Base-by-base conservation (phyloP, 2,113 vertebrate genomes). In the Pelmatolapia mariae region DNA sequence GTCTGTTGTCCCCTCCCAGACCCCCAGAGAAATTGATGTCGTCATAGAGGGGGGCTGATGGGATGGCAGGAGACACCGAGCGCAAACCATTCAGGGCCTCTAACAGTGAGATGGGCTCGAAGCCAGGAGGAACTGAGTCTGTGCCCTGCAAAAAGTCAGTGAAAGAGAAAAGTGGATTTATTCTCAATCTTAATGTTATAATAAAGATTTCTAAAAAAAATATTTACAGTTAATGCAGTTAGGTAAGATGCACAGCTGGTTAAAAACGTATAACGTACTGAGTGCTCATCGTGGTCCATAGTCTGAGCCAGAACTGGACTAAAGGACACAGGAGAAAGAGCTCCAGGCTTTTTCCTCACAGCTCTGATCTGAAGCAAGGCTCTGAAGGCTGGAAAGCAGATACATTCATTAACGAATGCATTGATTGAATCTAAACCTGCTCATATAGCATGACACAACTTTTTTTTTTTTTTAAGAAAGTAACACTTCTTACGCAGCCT, bases 301-400 rank as follows among this genome's bases (percentile, higher is more conserved):
- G 96, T 99, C 96, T 99, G 99, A 52, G 98, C 99, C 94, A 99
- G 93, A 38, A 99, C 98, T 0, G 99, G 98, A 93, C 98, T 99
- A 97, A 99, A 99, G 1, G 98, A 99, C 83, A 99, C 97, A 0
- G 98, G 98, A 0, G 99, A 99, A 78, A 99, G 96, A 24, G 98
- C 96, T 7, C 99, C 99, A 0, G 98, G 97, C 95, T 99, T 99
- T 96, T 98, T 99, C 93, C 98, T 97, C 94, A 99, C 98, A 0
- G 99, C 99, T 85, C 98, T 97, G 95, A 99, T 99, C 97, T 99
- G 99, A 95, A 99, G 97, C 91, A 99, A 96, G 47, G 99, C 99
- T 31, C 99, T 97, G 95, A 99, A 99, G 3, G 99, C 99, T 99
- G 80, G 40, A 2, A 79, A 13, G 87, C n/a, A 19, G 29, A 15